Base-by-base conservation (phyloP, 2,797 vertebrate genomes). In the Remorina albescens region DNA sequence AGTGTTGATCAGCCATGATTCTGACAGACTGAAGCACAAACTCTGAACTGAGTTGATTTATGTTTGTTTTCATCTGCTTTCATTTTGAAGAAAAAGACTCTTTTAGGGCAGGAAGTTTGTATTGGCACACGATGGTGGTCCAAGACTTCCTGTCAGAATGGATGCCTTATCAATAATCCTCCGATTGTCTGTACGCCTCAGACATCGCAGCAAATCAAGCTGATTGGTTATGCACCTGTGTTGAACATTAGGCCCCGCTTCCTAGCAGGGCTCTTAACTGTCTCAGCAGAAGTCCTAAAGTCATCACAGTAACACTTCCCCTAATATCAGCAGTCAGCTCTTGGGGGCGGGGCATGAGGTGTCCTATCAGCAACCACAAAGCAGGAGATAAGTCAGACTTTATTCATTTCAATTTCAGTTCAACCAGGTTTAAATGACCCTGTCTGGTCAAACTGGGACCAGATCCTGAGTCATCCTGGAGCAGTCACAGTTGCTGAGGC, bases 141-240 rank as follows among this genome's bases (percentile, higher is more conserved):
- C 49, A 36, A 42, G 23, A 66, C 50, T 66, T 75, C 57, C 50
- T 76, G 46, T 86, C 36, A 44, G 71, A 77, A 68, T 0, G 37
- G 73, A 87, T 83, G 86, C 86, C 85, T 88, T 86, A 87, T 85
- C 64, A 64, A 74, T 71, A 68, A 81, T 74, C 65, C 67, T 71
- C 64, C 67, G 54, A 66, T 70, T 39, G 36, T 64, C 57, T 67
- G 36, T 56, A 74, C 36, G 0, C 41, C 18, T 47, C 21, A 34
- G 57, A 21, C 5, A 10, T 34, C 56, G 55, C 74, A 67, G 58
- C 30, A 9, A n/a, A 74, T 46, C 8, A 12, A 71, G 63, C 57
- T 79, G 65, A 78, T 82, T 80, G 76, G 56, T 70, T 81, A 75
- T 82, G 80, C 62, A 74, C 57, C 23, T 64, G 23, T 59, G 50